A percentile compares a stretch with the other conserved stretches of the same genome.
Conservation (phyloP, 2,888 invertebrate genomes). For the Punctoribates punctum region DNA sequence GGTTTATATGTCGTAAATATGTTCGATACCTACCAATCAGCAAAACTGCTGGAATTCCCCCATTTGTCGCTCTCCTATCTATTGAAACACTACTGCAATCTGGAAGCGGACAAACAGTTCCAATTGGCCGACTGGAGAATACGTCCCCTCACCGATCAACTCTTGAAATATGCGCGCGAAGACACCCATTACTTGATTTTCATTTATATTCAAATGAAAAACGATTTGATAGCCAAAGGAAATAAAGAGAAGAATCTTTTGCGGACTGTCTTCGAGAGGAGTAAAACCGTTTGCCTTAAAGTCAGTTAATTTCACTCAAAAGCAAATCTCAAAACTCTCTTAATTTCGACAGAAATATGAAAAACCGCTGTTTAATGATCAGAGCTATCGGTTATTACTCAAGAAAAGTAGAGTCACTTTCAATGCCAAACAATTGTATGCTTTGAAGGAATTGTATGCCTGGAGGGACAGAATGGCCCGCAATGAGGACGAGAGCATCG, state of each 20-base stretch:
- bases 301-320: slow-evolving; percentile 54
- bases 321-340: too few species aligned
- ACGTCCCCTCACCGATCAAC: slow-evolving; percentile 75
- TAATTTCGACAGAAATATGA: slow-evolving; percentile 53
- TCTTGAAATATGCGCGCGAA: slow-evolving; percentile 77
- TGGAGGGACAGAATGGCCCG: slow-evolving; percentile 87
- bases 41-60: slow-evolving; percentile 66
- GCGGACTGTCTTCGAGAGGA: slow-evolving; percentile 66
- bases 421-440: slow-evolving; percentile 77
- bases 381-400: slow-evolving; percentile 72
- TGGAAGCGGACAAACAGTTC: slow-evolving; percentile 79
- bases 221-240: slow-evolving; percentile 65
- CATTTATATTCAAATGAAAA: slow-evolving; percentile 74
- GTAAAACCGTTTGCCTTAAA: slow-evolving; percentile 69
- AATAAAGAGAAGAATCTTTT: slow-evolving; percentile 66
- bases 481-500: slow-evolving; percentile 81
- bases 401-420: slow-evolving; percentile 73
- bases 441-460: slow-evolving; percentile 71
- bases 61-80: slow-evolving; percentile 70
- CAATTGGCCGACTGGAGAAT: slow-evolving; percentile 95
- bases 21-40: slow-evolving; percentile 92
- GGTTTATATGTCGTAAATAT: slow-evolving; percentile 91
- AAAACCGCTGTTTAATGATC: slow-evolving; percentile 67
- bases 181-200: slow-evolving; percentile 94
- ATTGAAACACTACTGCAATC: slow-evolving; percentile 70